Base-by-base conservation (phyloP, 2,888 invertebrate genomes). In the Tachina lurida region DNA sequence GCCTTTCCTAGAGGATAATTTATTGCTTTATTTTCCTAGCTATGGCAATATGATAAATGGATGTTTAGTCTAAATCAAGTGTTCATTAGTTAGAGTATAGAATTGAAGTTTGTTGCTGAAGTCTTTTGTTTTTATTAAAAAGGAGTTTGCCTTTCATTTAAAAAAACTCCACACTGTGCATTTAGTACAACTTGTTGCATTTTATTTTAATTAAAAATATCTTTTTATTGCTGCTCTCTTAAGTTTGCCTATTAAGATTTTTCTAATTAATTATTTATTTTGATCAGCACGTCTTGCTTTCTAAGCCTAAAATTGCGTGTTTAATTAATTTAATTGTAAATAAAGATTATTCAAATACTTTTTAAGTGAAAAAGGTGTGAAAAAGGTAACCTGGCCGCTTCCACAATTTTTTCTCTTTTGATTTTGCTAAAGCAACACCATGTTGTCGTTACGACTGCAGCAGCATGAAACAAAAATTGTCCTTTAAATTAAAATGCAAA, bases 261-360 rank as follows among this genome's bases (percentile, higher is more conserved):
- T 60, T n/a, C 31, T 67, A 67, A 67, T 67, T 49, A 80, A 80
- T 65, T 80, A 73, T 65, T 67, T 77, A 58, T 67, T 73, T 58
- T n/a, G 39, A 19, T 52, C 15, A 54, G 74, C 58, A 43, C 22
- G 43, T 13, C 43, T 74, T 13, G 31, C 58, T 67, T 10, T 58
- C 12, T 49, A 1, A 39, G 17, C 31, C 22, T 4, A n/a, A 81
- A 81, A 43, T 81, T 74, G 81, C 74, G 74, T 81, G 81, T 68
- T 74, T 68, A 75, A 75, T 81, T 75, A 81, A 67, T 81, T 68
- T 17, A 58, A 60, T 68, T 74, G 67, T 41, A 68, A 60, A 8
- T 7, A 41, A 68, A 74, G 60, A 68, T 74, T 68, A 45, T 39
- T 52, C 12, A 71, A 54, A 70, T 52, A 54, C 45, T 63, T 71